A percentile compares a stretch with the other conserved stretches of the same genome.
Conservation (phyloP, 2,113 vertebrate genomes). For the Rhinolophus ferrumequinum region DNA sequence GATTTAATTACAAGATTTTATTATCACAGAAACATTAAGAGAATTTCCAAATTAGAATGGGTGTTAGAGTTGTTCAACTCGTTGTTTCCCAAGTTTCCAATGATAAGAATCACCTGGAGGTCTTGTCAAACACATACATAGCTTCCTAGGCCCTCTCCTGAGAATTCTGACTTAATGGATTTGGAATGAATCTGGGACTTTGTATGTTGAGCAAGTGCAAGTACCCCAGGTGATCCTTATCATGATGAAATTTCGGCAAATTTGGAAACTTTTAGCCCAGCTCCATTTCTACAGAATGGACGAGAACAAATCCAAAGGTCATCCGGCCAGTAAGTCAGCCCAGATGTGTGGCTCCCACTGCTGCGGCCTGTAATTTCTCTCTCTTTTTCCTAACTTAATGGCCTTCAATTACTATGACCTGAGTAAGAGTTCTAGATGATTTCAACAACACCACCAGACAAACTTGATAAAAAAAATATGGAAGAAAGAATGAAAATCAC, state of each 20-base stretch:
- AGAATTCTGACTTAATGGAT: neutral
- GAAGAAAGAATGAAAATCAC: neutral
- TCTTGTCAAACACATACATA: neutral
- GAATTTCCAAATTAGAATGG: neutral
- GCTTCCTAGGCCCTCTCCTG: neutral
- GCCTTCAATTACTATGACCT: neutral
- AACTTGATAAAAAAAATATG: neutral
- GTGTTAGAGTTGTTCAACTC: neutral
- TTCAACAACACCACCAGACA: neutral
- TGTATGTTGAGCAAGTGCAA: neutral
- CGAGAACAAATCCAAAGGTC: neutral
- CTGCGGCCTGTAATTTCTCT: neutral
- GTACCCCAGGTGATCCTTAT: constrained; percentile 53
- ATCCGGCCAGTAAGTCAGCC: neutral
- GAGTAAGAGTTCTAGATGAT: neutral
- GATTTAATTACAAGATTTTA: neutral
- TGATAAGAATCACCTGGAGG: neutral
- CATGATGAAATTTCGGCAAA: neutral
- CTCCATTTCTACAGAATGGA: neutral
- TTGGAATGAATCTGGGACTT: neutral
- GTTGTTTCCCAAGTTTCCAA: neutral
- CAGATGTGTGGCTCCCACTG: neutral
- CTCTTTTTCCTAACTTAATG: neutral
- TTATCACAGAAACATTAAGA: neutral
- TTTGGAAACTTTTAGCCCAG: neutral